phyloP scores from a whole-genome alignment of 2,888 invertebrate genomes.

The Ceramica pisi region DNA sequence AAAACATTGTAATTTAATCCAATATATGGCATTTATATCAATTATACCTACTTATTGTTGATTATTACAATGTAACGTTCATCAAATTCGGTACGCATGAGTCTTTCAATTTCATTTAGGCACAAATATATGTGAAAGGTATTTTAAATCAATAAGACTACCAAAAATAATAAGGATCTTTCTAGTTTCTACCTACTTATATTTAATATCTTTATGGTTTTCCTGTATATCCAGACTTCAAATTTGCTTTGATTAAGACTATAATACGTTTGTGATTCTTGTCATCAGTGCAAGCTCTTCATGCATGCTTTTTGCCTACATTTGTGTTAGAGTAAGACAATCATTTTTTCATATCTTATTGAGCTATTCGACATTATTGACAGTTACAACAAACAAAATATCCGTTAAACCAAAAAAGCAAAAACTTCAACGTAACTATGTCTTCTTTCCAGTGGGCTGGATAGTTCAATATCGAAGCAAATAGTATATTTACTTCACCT shows the following conservation, averaged over 20 bases:
- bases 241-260: too few species aligned
- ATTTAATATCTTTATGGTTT: not conserved
- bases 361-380: too few species aligned
- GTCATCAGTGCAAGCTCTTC: not conserved
- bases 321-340: not conserved
- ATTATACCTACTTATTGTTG: constrained; percentile 22
- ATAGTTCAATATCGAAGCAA: constrained; percentile 94
- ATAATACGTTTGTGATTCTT: not conserved
- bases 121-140: not conserved
- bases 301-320: not conserved
- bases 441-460: constrained; percentile 82
- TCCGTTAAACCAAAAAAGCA: not conserved
- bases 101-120: constrained; percentile 1
- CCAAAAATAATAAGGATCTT: not conserved
- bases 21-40: constrained; percentile 27
- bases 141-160: not conserved
- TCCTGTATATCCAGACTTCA: not conserved
- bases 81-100: constrained; percentile 18
- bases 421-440: constrained; percentile 41
- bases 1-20: constrained; percentile 42
- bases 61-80: constrained; percentile 49
- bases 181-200: not conserved
- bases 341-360: not conserved
- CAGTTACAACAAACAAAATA: not conserved
- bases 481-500: constrained; percentile 95